Evolutionary conservation across 2,888 invertebrate species (phyloP).

Genomic region (Apamea sordens): DNA sequence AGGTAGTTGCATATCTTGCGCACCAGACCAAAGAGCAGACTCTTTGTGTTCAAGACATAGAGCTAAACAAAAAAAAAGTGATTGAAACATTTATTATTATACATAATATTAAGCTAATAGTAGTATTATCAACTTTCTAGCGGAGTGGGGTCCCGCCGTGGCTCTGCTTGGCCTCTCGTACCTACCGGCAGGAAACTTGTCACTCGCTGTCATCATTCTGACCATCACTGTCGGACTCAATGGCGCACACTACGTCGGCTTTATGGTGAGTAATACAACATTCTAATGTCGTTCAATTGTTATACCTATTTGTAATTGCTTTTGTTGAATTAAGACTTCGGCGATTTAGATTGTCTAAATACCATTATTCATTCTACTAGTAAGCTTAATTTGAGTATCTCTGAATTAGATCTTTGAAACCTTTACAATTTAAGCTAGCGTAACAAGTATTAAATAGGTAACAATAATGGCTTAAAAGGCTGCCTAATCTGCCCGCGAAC

Average conservation of each 20-base stretch:
- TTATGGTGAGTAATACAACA: slow-evolving; percentile 86
- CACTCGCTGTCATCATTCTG: slow-evolving; percentile 91
- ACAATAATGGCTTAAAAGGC: not conserved
- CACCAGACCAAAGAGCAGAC: not conserved
- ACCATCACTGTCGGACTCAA: slow-evolving; percentile 94
- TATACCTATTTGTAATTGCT: not conserved
- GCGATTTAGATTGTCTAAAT: not conserved
- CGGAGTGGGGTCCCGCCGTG: slow-evolving; percentile 92
- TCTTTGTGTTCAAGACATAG: not conserved
- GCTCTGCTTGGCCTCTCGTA: slow-evolving; percentile 92
- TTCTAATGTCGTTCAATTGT: not conserved
- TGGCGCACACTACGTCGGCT: slow-evolving; percentile 94
- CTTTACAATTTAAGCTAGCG: not conserved
- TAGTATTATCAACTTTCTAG: slow-evolving; percentile 75
- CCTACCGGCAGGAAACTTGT: slow-evolving; percentile 88
- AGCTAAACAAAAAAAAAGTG: not conserved
- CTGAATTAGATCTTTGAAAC: not conserved
- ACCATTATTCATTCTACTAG: not conserved
- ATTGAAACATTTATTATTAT: no score
- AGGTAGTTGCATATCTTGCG: not conserved
- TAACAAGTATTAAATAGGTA: not conserved
- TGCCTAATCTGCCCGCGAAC: not conserved
- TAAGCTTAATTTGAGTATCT: slow-evolving; percentile 5
- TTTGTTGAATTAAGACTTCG: not conserved
- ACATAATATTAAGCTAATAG: not conserved